Evolutionary conservation across 2,888 invertebrate species (phyloP).

Genomic region (Sipha maydis): DNA sequence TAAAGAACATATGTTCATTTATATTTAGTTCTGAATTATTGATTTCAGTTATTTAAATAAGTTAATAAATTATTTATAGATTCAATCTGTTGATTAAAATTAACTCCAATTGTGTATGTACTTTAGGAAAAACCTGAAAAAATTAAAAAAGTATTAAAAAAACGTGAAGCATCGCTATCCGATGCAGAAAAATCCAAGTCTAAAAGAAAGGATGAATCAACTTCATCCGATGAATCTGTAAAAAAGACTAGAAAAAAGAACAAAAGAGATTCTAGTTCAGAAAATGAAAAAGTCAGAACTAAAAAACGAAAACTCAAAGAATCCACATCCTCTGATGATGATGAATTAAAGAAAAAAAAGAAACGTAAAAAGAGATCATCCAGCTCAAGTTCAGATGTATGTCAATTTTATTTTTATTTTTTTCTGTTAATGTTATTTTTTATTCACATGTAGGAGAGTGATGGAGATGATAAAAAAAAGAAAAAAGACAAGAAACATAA

Average conservation of each 20-base stretch:
- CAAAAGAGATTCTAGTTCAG: slow-evolving; percentile 65
- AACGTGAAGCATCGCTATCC: slow-evolving; percentile 65
- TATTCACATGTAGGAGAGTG: slow-evolving; percentile 64
- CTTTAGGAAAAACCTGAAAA: slow-evolving; percentile 59
- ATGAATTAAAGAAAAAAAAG: slow-evolving; percentile 66
- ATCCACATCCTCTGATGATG: slow-evolving; percentile 66
- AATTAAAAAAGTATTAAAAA: slow-evolving; percentile 46
- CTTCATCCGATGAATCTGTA: slow-evolving; percentile 67
- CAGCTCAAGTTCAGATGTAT: slow-evolving; percentile 72
- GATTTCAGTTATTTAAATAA: not conserved
- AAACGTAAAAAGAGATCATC: slow-evolving; percentile 70
- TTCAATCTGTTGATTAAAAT: not conserved
- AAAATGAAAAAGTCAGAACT: slow-evolving; percentile 64
- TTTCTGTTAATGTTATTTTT: not conserved
- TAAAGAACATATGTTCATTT: no score
- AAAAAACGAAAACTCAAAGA: slow-evolving; percentile 63
- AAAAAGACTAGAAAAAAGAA: slow-evolving; percentile 64
- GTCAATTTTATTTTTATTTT: slow-evolving; percentile 27
- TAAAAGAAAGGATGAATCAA: slow-evolving; percentile 62
- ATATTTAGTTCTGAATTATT: not conserved
- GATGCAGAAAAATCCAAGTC: slow-evolving; percentile 54
- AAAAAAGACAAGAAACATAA: slow-evolving; percentile 76
- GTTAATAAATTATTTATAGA: not conserved
- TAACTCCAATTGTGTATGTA: not conserved
- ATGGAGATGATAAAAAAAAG: slow-evolving; percentile 71